Percentiles rank a stretch among this genome's conserved stretches.
Conservation (phyloP, 2,113 vertebrate species). For the Calidris pugnax region DNA sequence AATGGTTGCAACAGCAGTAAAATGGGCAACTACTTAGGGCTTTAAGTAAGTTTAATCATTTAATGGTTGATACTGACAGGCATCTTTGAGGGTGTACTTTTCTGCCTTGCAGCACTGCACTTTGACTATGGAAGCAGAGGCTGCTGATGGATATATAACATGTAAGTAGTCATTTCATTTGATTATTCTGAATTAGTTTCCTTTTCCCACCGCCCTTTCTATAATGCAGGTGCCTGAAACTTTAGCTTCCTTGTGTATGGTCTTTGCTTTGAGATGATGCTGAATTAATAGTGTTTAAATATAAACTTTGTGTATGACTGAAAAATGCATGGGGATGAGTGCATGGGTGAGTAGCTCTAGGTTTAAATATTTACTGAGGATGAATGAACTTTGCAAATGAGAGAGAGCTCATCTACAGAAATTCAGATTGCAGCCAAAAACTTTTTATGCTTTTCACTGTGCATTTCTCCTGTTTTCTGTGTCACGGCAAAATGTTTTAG, state of each 20-base stretch:
- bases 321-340: background rate
- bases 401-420: background rate
- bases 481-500: background rate
- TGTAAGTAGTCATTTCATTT: conserved; percentile 86
- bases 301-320: background rate
- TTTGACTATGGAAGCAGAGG: conserved; percentile 91
- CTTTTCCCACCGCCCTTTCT: background rate
- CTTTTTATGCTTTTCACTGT: background rate
- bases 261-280: background rate
- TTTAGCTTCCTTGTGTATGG: background rate
- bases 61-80: conserved; percentile 70
- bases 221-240: background rate
- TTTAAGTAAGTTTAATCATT: conserved; percentile 74
- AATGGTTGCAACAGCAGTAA: conserved; percentile 68
- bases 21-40: conserved; percentile 70
- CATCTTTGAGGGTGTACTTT: conserved; percentile 73
- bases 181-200: conserved; percentile 32
- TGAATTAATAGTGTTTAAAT: background rate
- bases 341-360: background rate
- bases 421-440: background rate
- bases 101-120: conserved; percentile 86
- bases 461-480: background rate
- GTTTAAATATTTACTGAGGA: background rate
- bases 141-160: conserved; percentile 87
- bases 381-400: background rate